Conservation (phyloP, 2,888 invertebrate species). For the Phytoseiulus persimilis region DNA sequence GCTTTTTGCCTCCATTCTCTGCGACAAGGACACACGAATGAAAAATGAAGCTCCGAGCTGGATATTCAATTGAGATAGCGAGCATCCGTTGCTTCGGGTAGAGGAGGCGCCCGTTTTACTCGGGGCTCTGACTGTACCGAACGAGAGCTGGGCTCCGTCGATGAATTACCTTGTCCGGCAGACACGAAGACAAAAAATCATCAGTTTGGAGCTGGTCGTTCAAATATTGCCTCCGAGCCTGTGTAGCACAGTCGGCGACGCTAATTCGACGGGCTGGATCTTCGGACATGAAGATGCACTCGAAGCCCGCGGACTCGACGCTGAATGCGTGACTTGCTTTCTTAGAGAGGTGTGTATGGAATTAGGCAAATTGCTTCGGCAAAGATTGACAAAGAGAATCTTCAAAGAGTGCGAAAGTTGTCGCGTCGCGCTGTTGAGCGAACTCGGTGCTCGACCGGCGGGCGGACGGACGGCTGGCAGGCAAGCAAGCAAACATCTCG, state of each 20-base stretch:
- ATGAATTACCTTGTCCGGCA: no score
- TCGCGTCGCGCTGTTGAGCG: neutral
- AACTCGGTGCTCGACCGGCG: neutral
- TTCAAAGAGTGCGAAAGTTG: slow-evolving; percentile 5
- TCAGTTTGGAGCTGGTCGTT: no score
- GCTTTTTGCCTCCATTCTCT: neutral
- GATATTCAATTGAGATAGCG: neutral
- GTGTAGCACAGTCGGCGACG: neutral
- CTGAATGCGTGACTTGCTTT: neutral
- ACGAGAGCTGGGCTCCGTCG: no score
- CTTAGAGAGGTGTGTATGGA: neutral
- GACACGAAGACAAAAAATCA: no score
- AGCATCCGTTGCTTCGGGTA: neutral
- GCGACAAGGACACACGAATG: neutral
- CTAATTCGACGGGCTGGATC: neutral
- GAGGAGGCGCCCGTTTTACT: neutral
- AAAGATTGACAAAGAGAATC: slow-evolving; percentile 5
- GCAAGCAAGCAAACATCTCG: slow-evolving; percentile 5
- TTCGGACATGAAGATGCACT: neutral
- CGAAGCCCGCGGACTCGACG: neutral
- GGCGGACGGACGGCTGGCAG: neutral
- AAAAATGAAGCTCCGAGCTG: neutral
- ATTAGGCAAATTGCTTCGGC: neutral
- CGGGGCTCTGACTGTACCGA: no score
- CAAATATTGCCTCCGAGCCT: no score